These are phyloP conservation scores for Drosophila putrida DNA, from an alignment of 2,888 invertebrate genomes.

Conservation along the genomic window DNA sequence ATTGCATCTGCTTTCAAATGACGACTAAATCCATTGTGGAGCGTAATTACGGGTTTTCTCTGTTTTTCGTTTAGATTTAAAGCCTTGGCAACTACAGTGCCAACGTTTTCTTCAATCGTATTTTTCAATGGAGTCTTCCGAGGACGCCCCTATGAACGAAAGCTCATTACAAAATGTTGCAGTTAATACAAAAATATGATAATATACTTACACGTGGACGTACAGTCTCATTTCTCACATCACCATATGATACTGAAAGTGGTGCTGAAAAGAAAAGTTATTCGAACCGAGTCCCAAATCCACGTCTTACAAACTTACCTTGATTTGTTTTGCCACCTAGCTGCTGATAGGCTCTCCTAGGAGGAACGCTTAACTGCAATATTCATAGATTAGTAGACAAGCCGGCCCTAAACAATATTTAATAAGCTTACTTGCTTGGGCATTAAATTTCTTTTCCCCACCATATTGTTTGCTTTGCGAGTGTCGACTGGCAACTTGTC, in stretches of 20 bases:
- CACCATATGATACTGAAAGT: not conserved
- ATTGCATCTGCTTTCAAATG: constrained; percentile 15
- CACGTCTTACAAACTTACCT: not conserved
- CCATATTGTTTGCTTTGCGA: not conserved
- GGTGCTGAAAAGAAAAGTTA: not conserved
- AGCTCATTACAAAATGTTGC: not conserved
- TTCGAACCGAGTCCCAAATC: no score
- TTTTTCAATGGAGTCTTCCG: not conserved
- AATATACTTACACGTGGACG: constrained; percentile 15
- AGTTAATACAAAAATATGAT: no score
- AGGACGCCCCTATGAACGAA: constrained; percentile 8
- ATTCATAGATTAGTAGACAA: not conserved
- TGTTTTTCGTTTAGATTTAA: not conserved
- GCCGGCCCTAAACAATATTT: not conserved
- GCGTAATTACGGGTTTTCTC: constrained; percentile 13
- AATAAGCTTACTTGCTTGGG: not conserved
- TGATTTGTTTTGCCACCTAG: not conserved
- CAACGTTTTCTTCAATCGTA: not conserved
- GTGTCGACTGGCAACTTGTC: no score
- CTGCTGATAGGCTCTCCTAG: not conserved
- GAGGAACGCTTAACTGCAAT: not conserved
- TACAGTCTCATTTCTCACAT: not conserved
- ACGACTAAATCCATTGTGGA: constrained; percentile 26
- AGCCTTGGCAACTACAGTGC: not conserved
- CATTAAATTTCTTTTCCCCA: not conserved